phyloP scores from a whole-genome alignment of 2,888 invertebrate genomes.

The Barypeithes pellucidus region DNA sequence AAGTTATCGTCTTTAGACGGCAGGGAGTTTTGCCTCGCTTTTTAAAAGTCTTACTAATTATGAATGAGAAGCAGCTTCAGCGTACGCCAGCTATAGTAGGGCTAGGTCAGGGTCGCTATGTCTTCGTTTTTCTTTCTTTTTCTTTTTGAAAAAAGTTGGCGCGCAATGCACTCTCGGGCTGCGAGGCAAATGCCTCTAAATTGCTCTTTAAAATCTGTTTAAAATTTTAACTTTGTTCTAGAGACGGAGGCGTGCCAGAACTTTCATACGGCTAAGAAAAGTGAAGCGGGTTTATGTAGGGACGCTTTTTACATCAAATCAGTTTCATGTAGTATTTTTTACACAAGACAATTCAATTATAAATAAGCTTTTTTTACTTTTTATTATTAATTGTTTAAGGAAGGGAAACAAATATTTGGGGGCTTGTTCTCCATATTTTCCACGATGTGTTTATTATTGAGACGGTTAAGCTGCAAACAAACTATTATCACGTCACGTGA shows the following conservation, averaged over 20 bases:
- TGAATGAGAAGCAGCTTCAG: conserved; percentile 68
- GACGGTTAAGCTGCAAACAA: too few species aligned
- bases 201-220: conserved; percentile 70
- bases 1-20: conserved; percentile 54
- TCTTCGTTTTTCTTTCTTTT: conserved; percentile 67
- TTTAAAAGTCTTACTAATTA: conserved; percentile 71
- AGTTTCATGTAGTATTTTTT: too few species aligned
- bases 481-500: too few species aligned
- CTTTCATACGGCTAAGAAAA: conserved; percentile 11
- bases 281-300: too few species aligned
- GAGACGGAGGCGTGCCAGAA: conserved; percentile 7
- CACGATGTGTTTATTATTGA: too few species aligned
- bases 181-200: conserved; percentile 62
- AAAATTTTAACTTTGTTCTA: conserved; percentile 71
- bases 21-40: conserved; percentile 59
- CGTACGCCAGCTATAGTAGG: conserved; percentile 65
- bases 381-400: too few species aligned
- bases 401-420: too few species aligned
- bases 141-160: conserved; percentile 63
- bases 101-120: conserved; percentile 70
- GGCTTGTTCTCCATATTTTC: too few species aligned
- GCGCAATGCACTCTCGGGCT: conserved; percentile 45
- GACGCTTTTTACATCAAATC: too few species aligned
- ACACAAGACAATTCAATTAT: too few species aligned
- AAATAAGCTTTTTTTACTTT: too few species aligned